Evolutionary conservation across 2,113 vertebrate species (phyloP).

Genomic region (Hemiprocne comata): DNA sequence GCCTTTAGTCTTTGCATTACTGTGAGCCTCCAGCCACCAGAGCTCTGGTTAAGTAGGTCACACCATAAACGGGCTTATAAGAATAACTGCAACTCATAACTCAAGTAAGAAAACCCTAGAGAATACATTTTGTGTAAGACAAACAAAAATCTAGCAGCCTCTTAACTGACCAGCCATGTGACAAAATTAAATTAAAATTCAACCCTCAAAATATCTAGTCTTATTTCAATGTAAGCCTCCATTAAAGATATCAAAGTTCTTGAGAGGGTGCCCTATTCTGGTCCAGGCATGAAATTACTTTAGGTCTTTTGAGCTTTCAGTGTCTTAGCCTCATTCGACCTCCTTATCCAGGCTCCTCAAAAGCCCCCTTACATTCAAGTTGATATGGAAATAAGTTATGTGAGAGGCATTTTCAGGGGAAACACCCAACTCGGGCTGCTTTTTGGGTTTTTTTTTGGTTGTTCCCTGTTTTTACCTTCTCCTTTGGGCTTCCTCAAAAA

Average conservation of each 20-base stretch:
- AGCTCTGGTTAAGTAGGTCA: slow-evolving; percentile 11
- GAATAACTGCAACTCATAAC: not conserved
- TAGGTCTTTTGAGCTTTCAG: not conserved
- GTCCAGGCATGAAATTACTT: not conserved
- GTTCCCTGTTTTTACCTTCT: not conserved
- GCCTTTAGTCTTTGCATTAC: slow-evolving; percentile 39
- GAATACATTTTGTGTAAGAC: not conserved
- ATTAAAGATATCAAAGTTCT: fast-evolving
- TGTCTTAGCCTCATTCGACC: fast-evolving
- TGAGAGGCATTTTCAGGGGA: not conserved
- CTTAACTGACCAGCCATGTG: not conserved
- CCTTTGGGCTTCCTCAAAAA: not conserved
- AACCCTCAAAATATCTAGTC: not conserved
- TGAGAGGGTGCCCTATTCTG: not conserved
- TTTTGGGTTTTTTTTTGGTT: not conserved
- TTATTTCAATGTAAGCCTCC: not conserved
- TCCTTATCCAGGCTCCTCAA: not conserved
- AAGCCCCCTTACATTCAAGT: not conserved
- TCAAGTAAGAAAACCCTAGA: not conserved
- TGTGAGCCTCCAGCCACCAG: not conserved
- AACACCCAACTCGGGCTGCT: not conserved
- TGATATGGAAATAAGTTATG: not conserved
- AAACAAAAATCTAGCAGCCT: slow-evolving; percentile 11
- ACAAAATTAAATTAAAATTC: not conserved
- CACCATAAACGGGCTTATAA: slow-evolving; percentile 33